Evolutionary conservation across 2,113 vertebrate genomes (phyloP).

Genomic region (Telmatochromis bifrenatus): DNA sequence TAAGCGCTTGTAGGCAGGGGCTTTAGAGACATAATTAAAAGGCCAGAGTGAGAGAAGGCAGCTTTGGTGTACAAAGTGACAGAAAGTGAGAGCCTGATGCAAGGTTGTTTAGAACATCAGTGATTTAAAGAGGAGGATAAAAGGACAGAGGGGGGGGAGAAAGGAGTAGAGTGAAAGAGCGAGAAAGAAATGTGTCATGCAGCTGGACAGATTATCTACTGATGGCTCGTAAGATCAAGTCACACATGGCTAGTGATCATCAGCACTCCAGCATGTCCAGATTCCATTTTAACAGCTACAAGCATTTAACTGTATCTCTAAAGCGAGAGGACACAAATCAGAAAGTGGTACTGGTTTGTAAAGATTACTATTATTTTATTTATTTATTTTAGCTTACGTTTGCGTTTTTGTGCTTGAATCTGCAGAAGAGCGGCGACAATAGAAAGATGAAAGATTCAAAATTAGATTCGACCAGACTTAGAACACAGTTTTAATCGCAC

Average conservation of each 20-base stretch:
- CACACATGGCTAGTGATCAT: neutral
- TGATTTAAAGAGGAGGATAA: neutral
- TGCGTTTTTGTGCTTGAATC: neutral
- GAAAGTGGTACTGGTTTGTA: neutral
- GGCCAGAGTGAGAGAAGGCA: slow-evolving; percentile 17
- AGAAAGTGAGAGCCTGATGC: slow-evolving; percentile 35
- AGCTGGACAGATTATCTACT: slow-evolving; percentile 2
- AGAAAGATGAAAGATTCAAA: neutral
- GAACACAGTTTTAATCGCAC: neutral
- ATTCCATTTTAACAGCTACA: neutral
- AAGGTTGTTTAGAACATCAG: neutral
- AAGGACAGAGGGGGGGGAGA: neutral
- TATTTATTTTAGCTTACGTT: neutral
- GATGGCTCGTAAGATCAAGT: neutral
- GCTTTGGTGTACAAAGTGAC: slow-evolving; percentile 32
- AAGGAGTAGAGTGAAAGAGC: neutral
- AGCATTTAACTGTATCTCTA: neutral
- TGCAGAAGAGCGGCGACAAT: neutral
- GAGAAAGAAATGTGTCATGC: neutral
- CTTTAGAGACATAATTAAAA: slow-evolving; percentile 64
- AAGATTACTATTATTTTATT: neutral
- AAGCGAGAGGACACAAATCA: accelerated
- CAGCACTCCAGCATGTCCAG: neutral
- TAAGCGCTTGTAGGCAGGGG: slow-evolving; percentile 44
- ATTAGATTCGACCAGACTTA: neutral